Base-by-base conservation (phyloP, 35 echinoderm and acorn worm genomes). In the Eucidaris tribuloides region DNA sequence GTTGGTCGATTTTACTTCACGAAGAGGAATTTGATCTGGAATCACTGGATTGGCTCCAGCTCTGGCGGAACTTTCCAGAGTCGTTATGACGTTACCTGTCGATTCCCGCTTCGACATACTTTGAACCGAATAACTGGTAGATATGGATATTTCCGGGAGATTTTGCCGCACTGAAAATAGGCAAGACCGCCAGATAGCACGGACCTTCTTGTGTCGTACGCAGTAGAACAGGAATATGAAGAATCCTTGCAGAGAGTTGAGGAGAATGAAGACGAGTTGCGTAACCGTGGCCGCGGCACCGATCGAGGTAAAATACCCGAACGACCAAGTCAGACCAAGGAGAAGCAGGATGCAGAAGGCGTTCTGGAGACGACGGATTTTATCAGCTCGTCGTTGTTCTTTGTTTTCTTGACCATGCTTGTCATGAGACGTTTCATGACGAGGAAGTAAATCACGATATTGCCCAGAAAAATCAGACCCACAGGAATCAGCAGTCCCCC, bases 151-250 rank as follows among this genome's bases (percentile, higher is more conserved):
- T n/a, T n/a, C n/a, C n/a, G n/a, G n/a, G n/a, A n/a, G n/a, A n/a
- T n/a, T n/a, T n/a, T n/a, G n/a, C n/a, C n/a, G n/a, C n/a, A n/a
- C n/a, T n/a, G n/a, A n/a, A n/a, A n/a, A n/a, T n/a, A n/a, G n/a
- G n/a, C n/a, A n/a, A n/a, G n/a, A n/a, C n/a, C 35, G 29, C 68
- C 68, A 74, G 14, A 42, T 27, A 4, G 40, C 30, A 40, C 68
- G 68, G 29, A 36, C 68, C 6, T 25, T 44, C 23, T 33, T 33
- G 33, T 44, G 38, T 24, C 68, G 38, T n/a, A 74, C 19, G 49
- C 85, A 88, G 71, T 83, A 93, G 58, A 93, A 88, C 20, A 93
- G 22, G 44, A 93, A 93, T 34, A 93, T 63, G 49, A 83, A 93
- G 20, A 88, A 78, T 3, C 91, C 91, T 45, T 93, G 91, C 19